Evolutionary conservation across 2,113 vertebrate species (phyloP), one percentile per base, ranked within the genome.

Genomic region (Lipotes vexillifer): DNA sequence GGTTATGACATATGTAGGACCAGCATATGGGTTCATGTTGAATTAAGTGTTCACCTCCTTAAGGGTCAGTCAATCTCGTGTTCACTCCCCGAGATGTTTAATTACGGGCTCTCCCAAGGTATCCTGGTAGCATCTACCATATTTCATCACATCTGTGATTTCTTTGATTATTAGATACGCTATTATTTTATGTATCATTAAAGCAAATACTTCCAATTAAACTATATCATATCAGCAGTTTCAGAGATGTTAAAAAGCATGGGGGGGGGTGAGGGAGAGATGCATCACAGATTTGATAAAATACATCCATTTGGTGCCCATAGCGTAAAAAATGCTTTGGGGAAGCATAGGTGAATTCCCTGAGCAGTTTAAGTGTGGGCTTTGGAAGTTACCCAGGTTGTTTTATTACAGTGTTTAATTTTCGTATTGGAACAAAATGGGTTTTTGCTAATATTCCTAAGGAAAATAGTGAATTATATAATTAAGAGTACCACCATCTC

Each of bases 11-110:
- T 99, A 99, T 0, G 66, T 99, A 63, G 99, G 99, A 92, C 99
- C 98, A 99, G 99, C 49, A 98, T 99, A 96, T 99, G 99, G 99
- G 98, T 99, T 89, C 99, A 99, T 78, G 98, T 99, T 94, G 99
- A 99, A 97, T 98, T 99, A 82, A 98, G 98, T 72, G 96, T 99
- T 98, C 99, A 99, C 97, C 98, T 99, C 96, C 99, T 98, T 99
- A 98, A 99, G 99, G 49, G 81, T 29, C 44, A n/a, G 20, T 94
- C 27, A 66, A 23, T 82, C 3, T 92, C 6, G 1, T 38, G 5
- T 69, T 57, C 41, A 25, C 81, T 65, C 77, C 36, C 55, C 14
- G 14, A 63, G 21, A 46, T 33, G 23, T 49, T 69, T 66, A n/a
- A 59, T 38, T 69, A 52, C 80, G 75, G 49, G 36, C 55, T 89